Conservation (phyloP, 2,888 invertebrate genomes). For the Heliconius aoede region DNA sequence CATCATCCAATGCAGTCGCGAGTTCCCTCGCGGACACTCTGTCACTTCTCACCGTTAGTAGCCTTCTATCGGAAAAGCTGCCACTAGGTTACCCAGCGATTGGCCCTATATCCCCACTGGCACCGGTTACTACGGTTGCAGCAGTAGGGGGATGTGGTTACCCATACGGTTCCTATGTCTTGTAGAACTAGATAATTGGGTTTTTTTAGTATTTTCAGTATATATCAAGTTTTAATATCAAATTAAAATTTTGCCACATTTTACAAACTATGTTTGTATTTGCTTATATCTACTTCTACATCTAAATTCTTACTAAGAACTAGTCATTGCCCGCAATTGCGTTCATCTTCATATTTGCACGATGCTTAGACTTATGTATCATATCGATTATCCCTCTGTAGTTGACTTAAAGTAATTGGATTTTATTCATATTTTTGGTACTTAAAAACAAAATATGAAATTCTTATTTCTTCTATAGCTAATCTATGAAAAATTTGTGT, state of each 20-base stretch:
- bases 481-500: too few relatives aligned
- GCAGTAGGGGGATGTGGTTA: constrained; percentile 44
- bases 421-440: too few relatives aligned
- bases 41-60: constrained; percentile 70
- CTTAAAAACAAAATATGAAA: too few relatives aligned
- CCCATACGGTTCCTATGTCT: constrained; percentile 38
- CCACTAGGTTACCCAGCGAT: constrained; percentile 57
- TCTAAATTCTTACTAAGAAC: not conserved
- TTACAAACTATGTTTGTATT: not conserved
- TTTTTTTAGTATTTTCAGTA: not conserved
- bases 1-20: constrained; percentile 57
- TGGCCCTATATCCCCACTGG: constrained; percentile 18
- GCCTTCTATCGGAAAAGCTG: constrained; percentile 64
- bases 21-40: constrained; percentile 69
- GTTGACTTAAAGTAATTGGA: too few relatives aligned
- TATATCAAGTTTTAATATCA: not conserved
- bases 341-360: not conserved
- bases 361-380: too few relatives aligned
- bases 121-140: constrained; percentile 36
- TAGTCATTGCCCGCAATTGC: too few relatives aligned
- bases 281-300: not conserved
- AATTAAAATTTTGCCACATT: not conserved
- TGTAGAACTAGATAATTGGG: constrained; percentile 18
- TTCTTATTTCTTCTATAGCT: too few relatives aligned
- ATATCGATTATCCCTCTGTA: too few relatives aligned